Percentiles rank a stretch among this genome's conserved stretches.
phyloP scores from a whole-genome alignment of 2,797 vertebrate genomes.

The Enteromius unitaeniatus region DNA sequence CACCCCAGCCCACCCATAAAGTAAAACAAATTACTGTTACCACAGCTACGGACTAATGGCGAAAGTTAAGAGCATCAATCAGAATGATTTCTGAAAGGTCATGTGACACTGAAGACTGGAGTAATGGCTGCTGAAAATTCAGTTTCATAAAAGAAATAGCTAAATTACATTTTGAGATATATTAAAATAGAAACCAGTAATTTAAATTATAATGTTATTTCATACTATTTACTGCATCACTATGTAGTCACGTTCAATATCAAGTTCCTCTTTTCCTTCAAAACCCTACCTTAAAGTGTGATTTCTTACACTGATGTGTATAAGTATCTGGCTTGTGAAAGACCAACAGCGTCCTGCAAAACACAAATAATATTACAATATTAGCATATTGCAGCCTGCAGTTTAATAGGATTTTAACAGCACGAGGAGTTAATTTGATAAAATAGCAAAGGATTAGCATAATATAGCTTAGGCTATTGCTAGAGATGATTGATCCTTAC shows the following conservation, averaged over 20 bases:
- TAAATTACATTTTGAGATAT: neutral
- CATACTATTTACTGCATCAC: neutral
- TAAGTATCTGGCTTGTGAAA: constrained; percentile 88
- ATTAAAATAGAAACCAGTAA: neutral
- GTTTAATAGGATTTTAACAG: neutral
- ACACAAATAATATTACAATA: constrained; percentile 36
- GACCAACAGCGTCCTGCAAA: constrained; percentile 84
- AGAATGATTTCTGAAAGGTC: neutral
- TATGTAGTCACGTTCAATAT: neutral
- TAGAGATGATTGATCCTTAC: constrained; percentile 73
- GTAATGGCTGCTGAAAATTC: neutral
- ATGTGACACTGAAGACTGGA: neutral
- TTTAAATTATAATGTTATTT: neutral
- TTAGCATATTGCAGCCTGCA: constrained; percentile 7
- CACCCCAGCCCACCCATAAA: neutral
- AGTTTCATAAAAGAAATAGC: neutral
- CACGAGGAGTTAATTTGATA: neutral
- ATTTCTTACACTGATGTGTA: constrained; percentile 78
- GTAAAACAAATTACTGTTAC: neutral
- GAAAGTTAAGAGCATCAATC: neutral
- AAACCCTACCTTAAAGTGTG: constrained; percentile 84
- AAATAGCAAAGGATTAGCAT: constrained; percentile 12
- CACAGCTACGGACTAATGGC: neutral
- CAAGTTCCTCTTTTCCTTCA: neutral
- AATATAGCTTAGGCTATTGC: neutral